phyloP scores from a whole-genome alignment of 92 coral and sea anemone species.

The Porites lobata region DNA sequence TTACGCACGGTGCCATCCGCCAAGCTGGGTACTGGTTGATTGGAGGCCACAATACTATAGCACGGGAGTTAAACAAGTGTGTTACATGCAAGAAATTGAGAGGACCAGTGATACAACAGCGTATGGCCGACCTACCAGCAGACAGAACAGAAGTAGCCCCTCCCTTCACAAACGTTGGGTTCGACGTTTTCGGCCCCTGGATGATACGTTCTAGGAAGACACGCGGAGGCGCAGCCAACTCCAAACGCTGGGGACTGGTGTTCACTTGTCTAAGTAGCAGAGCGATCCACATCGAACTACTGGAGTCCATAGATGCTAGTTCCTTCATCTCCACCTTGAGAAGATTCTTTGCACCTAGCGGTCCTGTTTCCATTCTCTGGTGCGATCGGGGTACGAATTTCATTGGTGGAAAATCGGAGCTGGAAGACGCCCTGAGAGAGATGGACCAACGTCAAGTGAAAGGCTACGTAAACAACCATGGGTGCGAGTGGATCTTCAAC shows the following conservation, averaged over 20 bases:
- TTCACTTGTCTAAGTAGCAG: conserved; percentile 42
- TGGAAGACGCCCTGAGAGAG: background rate
- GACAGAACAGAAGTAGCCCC: conserved; percentile 32
- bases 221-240: conserved; percentile 20
- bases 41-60: conserved; percentile 12
- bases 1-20: conserved; percentile 27
- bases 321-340: conserved; percentile 14
- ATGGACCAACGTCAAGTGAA: too few species aligned
- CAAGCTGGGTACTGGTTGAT: conserved; percentile 4
- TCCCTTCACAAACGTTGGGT: conserved; percentile 20
- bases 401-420: conserved; percentile 17
- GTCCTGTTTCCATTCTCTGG: conserved; percentile 7
- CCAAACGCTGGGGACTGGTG: conserved; percentile 41
- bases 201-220: background rate
- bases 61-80: conserved; percentile 14
- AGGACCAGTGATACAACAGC: conserved; percentile 20
- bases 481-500: conserved; percentile 5
- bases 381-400: background rate
- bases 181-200: conserved; percentile 57
- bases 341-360: conserved; percentile 3
- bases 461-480: too few species aligned
- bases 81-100: conserved; percentile 23
- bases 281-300: background rate
- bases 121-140: conserved; percentile 46
- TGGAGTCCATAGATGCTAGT: conserved; percentile 46